Base-by-base conservation (phyloP, 1,140 invertebrate species). In the Diorhabda elongata region DNA sequence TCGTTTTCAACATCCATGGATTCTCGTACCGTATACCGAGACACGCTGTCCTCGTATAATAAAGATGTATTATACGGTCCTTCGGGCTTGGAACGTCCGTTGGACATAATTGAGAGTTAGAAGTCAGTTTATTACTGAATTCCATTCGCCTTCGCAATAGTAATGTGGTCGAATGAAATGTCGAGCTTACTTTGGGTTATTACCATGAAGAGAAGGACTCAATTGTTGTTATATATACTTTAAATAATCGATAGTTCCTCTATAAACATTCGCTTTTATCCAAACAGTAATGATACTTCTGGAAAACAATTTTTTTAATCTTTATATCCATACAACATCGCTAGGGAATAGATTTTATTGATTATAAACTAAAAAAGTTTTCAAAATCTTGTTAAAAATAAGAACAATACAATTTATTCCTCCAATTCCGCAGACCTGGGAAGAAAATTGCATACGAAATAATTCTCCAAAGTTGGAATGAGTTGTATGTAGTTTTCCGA, bases 211-310 rank as follows among this genome's bases (percentile, higher is more conserved):
- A 26, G 11, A 60, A 60, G 6, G 59, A 60, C 59, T 9, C 7
- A 11, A 60, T 2, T 42, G 7, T 42, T 60, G 59, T 41, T 9
- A 60, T 60, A 60, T 26, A 66, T 66, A 7, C 45, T 43, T 52
- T 52, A 8, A 52, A 52, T 11, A 59, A 8, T 69, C 42, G 43
- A 72, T 64, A 71, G 73, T 26, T 2, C 26, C 26, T 26, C 26
- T 26, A 26, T 26, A 26, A 26, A 26, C 26, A 26, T 26, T 26
- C 26, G 26, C 26, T 26, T 26, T 26, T 2, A 26, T 26, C 26
- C 26, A 1, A 26, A 26, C 26, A 2, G 26, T 26, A 26, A 26
- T 26, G 26, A 26, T 26, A 2, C 26, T 26, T 26, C 26, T 26
- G 26, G 26, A 26, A 26, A 26, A 26, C 26, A 26, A 26, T 26